Evolutionary conservation across 1,140 invertebrate genomes (phyloP), one percentile per base, ranked within the genome.

Genomic region (Acromyrmex charruanus): DNA sequence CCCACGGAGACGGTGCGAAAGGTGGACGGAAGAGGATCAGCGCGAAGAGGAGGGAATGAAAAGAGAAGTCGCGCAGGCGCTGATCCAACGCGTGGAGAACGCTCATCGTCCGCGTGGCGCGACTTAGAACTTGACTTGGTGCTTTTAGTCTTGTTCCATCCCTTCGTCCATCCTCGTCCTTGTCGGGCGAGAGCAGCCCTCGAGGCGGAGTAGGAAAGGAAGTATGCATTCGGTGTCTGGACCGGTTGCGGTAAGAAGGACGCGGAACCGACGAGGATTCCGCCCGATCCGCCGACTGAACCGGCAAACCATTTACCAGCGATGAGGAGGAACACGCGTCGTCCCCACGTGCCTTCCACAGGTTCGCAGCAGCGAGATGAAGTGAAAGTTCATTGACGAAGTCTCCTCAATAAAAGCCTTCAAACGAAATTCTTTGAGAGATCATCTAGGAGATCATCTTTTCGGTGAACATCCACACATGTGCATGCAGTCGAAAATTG

Each of bases 131-230:
- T 91, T 91, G 88, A 86, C 87, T 90, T 90, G 79, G 68, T 86
- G 87, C 88, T 91, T 89, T 92, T 93, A 93, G 94, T 94, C 93
- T 91, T 91, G 91, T 61, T 86, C 80, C 90, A 93, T 93, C 82
- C 91, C 90, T 93, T 92, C 92, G 92, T 93, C 87, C 90, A 90
- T 91, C 89, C 86, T 91, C 82, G 90, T 92, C 89, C 87, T 88
- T 86, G 16, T 51, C 68, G 25, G 81, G 31, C 25, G 39, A 39
- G 31, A 39, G 72, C 53, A 59, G 35, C 68, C 69, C 85, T 49
- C 12, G 53, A 16, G 25, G 21, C 69, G 68, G 58, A 31, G 14
- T n/a, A 9, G 25, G 53, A 51, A 21, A 58, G 14, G 9, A 51
- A 49, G 44, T 51, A 71, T 81, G 79, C 59, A 4, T 16, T 28